These are phyloP conservation scores for Macrosoma leucophasiata DNA, from an alignment of 2,888 invertebrate genomes.

Conservation along the genomic window DNA sequence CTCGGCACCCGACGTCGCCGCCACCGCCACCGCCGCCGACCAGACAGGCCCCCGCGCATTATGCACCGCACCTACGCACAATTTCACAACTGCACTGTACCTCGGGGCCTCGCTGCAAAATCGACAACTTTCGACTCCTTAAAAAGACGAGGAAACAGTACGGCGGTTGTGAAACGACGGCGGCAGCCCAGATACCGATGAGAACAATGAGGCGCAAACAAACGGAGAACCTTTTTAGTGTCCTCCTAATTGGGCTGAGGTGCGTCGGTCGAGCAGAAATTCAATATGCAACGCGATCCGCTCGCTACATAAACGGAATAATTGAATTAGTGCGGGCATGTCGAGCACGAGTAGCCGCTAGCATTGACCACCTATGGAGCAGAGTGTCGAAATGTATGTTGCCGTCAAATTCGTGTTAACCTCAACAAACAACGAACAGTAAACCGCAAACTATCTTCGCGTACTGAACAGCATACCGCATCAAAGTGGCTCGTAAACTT, in stretches of 20 bases:
- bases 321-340: slow-evolving; percentile 64
- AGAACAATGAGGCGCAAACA: slow-evolving; percentile 66
- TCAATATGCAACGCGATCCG: slow-evolving; percentile 68
- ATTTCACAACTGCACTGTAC: slow-evolving; percentile 58
- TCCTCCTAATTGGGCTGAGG: slow-evolving; percentile 67
- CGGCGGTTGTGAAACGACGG: slow-evolving; percentile 50
- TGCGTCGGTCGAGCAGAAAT: slow-evolving; percentile 52
- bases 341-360: slow-evolving; percentile 43
- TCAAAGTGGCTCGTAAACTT: too few relatives aligned
- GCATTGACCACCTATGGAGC: slow-evolving; percentile 41
- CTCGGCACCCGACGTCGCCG: slow-evolving; percentile 44
- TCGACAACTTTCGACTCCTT: slow-evolving; percentile 70
- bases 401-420: too few relatives aligned
- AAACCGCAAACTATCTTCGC: too few relatives aligned
- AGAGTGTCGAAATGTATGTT: slow-evolving; percentile 28
- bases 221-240: slow-evolving; percentile 64
- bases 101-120: slow-evolving; percentile 46
- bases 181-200: slow-evolving; percentile 58
- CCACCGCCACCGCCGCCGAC: slow-evolving; percentile 36
- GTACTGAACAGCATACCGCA: too few relatives aligned
- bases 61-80: slow-evolving; percentile 65
- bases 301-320: slow-evolving; percentile 65
- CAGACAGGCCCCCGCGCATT: slow-evolving; percentile 62
- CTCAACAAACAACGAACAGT: too few relatives aligned
- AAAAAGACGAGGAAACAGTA: slow-evolving; percentile 61